phyloP scores from a whole-genome alignment of 2,113 vertebrate species.

The Pipra filicauda region DNA sequence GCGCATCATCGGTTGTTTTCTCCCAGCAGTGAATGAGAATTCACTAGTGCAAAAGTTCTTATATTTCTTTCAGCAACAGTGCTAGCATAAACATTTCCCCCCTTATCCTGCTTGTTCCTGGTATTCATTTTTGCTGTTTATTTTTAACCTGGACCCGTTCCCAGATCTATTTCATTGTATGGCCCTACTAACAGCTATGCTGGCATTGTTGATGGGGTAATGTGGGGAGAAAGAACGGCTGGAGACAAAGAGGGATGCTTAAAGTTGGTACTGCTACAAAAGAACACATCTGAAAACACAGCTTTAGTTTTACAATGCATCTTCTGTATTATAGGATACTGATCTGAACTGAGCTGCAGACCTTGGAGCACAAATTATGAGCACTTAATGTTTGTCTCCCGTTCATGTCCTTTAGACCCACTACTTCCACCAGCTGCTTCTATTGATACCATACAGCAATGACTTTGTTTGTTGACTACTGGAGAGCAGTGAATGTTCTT shows the following conservation, averaged over 20 bases:
- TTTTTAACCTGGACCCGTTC: conserved; percentile 50
- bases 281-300: conserved; percentile 10
- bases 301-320: conserved; percentile 13
- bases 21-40: not conserved
- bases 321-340: not conserved
- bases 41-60: not conserved
- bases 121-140: conserved; percentile 51
- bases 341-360: conserved; percentile 13
- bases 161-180: conserved; percentile 38
- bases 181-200: conserved; percentile 12
- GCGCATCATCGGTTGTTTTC: not conserved
- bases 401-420: not conserved
- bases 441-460: conserved; percentile 5
- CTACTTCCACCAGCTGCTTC: conserved; percentile 33
- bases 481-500: conserved; percentile 10
- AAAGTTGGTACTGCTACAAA: not conserved
- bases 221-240: conserved; percentile 7
- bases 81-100: conserved; percentile 2
- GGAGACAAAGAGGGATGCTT: conserved; percentile 15
- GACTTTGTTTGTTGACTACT: conserved; percentile 8
- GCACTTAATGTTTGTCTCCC: not conserved
- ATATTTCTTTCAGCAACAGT: not conserved
- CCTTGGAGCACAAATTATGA: not conserved
- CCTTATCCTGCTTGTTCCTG: conserved; percentile 1
- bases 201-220: conserved; percentile 3